A percentile compares a stretch with the other conserved stretches of the same genome.
Conservation (phyloP, 2,113 vertebrate genomes). For the Etheostoma cragini region DNA sequence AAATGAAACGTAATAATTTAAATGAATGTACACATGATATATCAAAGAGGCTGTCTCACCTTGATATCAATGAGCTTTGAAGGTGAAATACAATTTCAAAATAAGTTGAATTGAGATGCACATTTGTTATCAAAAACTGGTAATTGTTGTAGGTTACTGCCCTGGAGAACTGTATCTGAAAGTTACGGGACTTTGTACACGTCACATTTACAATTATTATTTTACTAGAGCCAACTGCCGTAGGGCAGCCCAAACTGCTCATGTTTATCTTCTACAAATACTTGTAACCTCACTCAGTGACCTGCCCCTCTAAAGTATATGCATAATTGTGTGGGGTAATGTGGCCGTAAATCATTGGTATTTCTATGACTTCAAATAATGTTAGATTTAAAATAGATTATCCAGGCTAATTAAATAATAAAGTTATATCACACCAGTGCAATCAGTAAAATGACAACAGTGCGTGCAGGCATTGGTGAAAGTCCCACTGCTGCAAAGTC, state of each 20-base stretch:
- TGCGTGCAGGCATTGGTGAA: slow-evolving; percentile 4
- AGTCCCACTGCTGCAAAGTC: slow-evolving; percentile 65
- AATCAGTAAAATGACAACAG: slow-evolving; percentile 34
- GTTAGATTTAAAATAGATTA: slow-evolving; percentile 43
- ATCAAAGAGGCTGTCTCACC: not conserved
- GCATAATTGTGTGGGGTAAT: slow-evolving; percentile 50
- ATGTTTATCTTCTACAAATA: slow-evolving; percentile 73
- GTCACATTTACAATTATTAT: slow-evolving; percentile 57
- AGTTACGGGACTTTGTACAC: slow-evolving; percentile 47
- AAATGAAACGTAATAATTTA: not conserved
- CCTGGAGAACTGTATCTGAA: slow-evolving; percentile 60
- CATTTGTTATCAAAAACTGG: slow-evolving; percentile 44
- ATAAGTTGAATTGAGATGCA: slow-evolving; percentile 7
- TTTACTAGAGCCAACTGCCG: slow-evolving; percentile 49
- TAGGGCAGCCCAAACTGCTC: slow-evolving; percentile 18
- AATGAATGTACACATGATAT: not conserved
- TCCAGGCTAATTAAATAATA: slow-evolving; percentile 31
- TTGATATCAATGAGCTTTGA: slow-evolving; percentile 29
- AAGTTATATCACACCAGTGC: slow-evolving; percentile 31
- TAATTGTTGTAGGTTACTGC: slow-evolving; percentile 39
- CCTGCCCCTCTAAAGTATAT: slow-evolving; percentile 67
- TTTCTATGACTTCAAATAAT: slow-evolving; percentile 44
- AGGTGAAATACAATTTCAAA: slow-evolving; percentile 6
- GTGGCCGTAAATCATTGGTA: slow-evolving; percentile 47
- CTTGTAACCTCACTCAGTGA: slow-evolving; percentile 56